Conservation (phyloP, 2,113 vertebrate species). For the Elephas maximus region DNA sequence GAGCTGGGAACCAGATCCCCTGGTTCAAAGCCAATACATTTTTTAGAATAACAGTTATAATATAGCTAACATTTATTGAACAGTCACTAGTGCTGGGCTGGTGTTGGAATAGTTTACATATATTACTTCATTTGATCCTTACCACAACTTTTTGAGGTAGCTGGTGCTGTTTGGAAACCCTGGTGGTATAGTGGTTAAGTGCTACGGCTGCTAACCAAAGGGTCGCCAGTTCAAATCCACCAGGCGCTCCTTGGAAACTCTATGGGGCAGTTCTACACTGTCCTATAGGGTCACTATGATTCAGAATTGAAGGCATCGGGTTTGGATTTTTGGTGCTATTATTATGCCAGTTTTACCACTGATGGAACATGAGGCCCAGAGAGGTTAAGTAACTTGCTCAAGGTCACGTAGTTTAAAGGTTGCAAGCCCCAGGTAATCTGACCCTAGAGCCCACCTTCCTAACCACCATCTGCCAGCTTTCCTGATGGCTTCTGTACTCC, state of each 20-base stretch:
- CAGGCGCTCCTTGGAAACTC: no score
- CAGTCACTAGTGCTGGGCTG: not conserved
- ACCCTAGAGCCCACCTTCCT: not conserved
- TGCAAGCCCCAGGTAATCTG: not conserved
- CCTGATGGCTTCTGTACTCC: not conserved
- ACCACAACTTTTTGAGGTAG: not conserved
- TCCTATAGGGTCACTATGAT: no score
- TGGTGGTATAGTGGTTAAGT: no score
- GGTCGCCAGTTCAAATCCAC: no score
- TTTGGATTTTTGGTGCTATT: not conserved
- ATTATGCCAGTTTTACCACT: not conserved
- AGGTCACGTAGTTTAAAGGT: not conserved
- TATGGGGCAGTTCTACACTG: no score
- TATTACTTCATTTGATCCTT: conserved; percentile 27
- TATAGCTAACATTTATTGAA: not conserved
- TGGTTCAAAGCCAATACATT: not conserved
- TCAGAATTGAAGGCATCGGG: no score
- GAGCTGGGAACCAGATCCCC: not conserved
- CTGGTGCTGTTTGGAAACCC: not conserved
- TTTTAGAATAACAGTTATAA: not conserved
- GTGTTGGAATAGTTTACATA: not conserved
- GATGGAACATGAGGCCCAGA: conserved; percentile 24
- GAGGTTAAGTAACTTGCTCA: not conserved
- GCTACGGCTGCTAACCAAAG: no score
- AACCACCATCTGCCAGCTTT: not conserved